These are phyloP conservation scores for Campodea augens DNA, from an alignment of 1,140 invertebrate species.

Conservation along the genomic window DNA sequence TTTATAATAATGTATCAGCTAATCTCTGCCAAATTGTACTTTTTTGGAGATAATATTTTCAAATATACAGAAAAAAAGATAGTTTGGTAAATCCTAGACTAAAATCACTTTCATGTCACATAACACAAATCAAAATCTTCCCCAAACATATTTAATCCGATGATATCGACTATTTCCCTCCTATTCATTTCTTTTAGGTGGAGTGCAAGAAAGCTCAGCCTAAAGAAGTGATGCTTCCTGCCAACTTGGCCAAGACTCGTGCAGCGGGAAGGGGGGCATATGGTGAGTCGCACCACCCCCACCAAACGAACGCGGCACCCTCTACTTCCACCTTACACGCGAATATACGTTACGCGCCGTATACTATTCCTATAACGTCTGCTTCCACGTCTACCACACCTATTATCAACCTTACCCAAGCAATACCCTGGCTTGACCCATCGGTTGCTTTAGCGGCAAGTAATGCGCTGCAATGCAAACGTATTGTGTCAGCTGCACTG, in stretches of 20 bases:
- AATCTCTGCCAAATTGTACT: no score
- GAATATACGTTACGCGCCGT: conserved; percentile 38
- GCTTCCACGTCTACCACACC: conserved; percentile 18
- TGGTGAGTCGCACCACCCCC: conserved; percentile 85
- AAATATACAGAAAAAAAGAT: no score
- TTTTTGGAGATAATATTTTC: no score
- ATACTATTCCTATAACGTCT: conserved; percentile 27
- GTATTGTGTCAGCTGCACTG: conserved; percentile 21
- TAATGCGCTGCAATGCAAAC: no score
- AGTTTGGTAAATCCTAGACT: no score
- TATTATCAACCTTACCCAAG: conserved; percentile 15
- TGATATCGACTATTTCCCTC: no score
- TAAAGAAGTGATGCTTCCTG: conserved; percentile 97
- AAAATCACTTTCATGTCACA: no score
- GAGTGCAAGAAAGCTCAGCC: conserved; percentile 99
- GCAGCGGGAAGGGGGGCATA: conserved; percentile 77
- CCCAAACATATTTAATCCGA: no score
- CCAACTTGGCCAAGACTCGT: conserved; percentile 79
- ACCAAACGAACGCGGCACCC: conserved; percentile 26
- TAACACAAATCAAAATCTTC: no score
- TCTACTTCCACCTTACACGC: no score
- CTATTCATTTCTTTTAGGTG: conserved; percentile 66
- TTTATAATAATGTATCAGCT: no score
- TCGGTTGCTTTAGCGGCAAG: no score
- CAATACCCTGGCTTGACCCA: conserved; percentile 6